Conservation (phyloP, 2,797 vertebrate species). For the Lithobates pipiens region DNA sequence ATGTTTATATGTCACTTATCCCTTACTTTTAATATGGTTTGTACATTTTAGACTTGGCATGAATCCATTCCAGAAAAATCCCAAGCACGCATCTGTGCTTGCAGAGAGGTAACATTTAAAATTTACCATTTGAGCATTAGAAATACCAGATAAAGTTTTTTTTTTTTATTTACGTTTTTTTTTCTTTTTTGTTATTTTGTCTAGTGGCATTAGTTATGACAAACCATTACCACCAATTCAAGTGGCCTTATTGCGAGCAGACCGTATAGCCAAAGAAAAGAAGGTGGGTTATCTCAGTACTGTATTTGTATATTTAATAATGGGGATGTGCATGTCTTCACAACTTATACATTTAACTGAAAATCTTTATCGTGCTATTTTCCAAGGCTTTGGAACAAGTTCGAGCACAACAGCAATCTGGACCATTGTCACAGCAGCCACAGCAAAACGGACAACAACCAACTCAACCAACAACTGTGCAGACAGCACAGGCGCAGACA, state of each 20-base stretch:
- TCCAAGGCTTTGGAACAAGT: slow-evolving; percentile 85
- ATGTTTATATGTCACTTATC: no score
- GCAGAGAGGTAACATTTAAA: slow-evolving; percentile 79
- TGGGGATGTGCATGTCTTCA: background rate
- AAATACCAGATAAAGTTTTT: background rate
- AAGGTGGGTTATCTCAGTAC: slow-evolving; percentile 77
- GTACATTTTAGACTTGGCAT: slow-evolving; percentile 78
- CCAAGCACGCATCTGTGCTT: slow-evolving; percentile 85
- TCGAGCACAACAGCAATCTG: slow-evolving; percentile 83
- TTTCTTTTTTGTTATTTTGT: background rate
- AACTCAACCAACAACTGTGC: slow-evolving; percentile 70
- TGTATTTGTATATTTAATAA: background rate
- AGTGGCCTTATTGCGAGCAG: slow-evolving; percentile 89
- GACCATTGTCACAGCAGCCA: slow-evolving; percentile 58
- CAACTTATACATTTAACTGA: background rate
- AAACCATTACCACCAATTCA: slow-evolving; percentile 92
- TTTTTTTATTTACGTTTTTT: background rate
- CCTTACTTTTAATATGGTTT: background rate
- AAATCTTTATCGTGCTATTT: background rate
- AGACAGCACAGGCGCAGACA: slow-evolving; percentile 72
- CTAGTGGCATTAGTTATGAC: slow-evolving; percentile 90
- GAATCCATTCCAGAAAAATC: slow-evolving; percentile 89
- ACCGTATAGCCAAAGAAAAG: slow-evolving; percentile 94
- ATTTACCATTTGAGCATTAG: background rate
- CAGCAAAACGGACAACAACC: slow-evolving; percentile 59